Percentiles rank a stretch among this genome's conserved stretches.
These are phyloP conservation scores for Montipora cactus DNA, from an alignment of 64 coral and sea anemone species.

Conservation along the genomic window DNA sequence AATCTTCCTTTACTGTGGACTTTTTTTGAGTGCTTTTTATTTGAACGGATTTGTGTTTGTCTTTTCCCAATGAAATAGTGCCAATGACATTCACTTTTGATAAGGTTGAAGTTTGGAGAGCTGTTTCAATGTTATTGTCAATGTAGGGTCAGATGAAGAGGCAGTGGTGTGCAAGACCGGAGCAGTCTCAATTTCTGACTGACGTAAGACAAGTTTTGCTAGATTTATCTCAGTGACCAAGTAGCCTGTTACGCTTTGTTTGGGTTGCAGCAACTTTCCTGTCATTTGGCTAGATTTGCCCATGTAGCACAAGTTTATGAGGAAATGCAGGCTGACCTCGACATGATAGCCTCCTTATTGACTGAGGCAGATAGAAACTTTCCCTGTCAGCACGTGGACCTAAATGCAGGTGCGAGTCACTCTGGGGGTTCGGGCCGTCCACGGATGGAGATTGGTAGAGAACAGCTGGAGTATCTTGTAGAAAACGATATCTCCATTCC, in stretches of 20 bases:
- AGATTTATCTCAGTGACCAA: slow-evolving; percentile 46
- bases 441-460: slow-evolving; percentile 43
- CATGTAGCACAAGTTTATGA: slow-evolving; percentile 25
- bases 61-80: slow-evolving; percentile 33
- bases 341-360: slow-evolving; percentile 29
- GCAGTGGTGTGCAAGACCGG: neutral
- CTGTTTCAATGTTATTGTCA: slow-evolving; percentile 25
- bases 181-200: slow-evolving; percentile 27
- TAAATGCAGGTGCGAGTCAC: slow-evolving; percentile 7
- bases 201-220: slow-evolving; percentile 28
- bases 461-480: slow-evolving; percentile 71
- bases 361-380: slow-evolving; percentile 45
- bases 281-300: slow-evolving; percentile 42
- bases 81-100: slow-evolving; percentile 54
- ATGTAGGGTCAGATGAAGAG: neutral
- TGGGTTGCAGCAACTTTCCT: slow-evolving; percentile 59
- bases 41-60: slow-evolving; percentile 12
- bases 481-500: slow-evolving; percentile 41
- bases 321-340: slow-evolving; percentile 46
- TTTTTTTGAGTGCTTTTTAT: slow-evolving; percentile 31
- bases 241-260: slow-evolving; percentile 47
- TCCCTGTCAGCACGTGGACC: neutral
- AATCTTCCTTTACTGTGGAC: slow-evolving; percentile 39
- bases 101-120: slow-evolving; percentile 8
- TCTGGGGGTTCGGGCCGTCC: slow-evolving; percentile 39